Evolutionary conservation across 2,888 invertebrate species (phyloP).

Genomic region (Elgonia sp.): DNA sequence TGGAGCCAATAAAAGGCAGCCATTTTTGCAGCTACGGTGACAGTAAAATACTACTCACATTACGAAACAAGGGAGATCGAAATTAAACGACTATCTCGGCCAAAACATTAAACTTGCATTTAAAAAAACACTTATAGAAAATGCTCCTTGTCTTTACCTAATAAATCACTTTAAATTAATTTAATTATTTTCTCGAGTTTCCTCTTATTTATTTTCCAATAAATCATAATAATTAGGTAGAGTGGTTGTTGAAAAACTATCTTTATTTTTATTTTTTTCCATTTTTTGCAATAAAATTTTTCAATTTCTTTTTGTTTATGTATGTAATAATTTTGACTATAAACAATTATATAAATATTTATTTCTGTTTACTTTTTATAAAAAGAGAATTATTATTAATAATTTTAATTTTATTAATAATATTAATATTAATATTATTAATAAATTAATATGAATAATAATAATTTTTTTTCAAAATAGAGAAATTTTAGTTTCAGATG

Average conservation of each 20-base stretch:
- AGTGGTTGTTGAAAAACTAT: neutral
- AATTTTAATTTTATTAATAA: too few species aligned
- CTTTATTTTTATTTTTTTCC: too few species aligned
- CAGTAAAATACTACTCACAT: conserved; percentile 69
- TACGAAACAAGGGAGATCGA: conserved; percentile 61
- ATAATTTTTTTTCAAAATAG: too few species aligned
- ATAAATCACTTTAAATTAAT: neutral
- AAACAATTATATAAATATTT: too few species aligned
- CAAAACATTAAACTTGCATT: conserved; percentile 43
- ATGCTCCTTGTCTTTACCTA: neutral
- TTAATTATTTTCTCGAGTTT: neutral
- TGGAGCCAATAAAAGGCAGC: conserved; percentile 71
- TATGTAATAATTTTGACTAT: too few species aligned
- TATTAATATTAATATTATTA: too few species aligned
- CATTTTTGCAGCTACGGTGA: conserved; percentile 66
- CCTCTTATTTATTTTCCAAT: neutral
- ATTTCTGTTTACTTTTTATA: too few species aligned
- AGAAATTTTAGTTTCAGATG: too few species aligned
- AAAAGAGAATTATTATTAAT: too few species aligned
- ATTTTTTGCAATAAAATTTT: too few species aligned
- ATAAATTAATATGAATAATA: too few species aligned
- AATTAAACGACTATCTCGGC: conserved; percentile 62
- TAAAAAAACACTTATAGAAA: conserved; percentile 32
- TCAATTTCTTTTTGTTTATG: too few species aligned
- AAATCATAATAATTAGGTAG: neutral